phyloP scores from a whole-genome alignment of 2,888 invertebrate genomes.

The Eristalis intricaria region DNA sequence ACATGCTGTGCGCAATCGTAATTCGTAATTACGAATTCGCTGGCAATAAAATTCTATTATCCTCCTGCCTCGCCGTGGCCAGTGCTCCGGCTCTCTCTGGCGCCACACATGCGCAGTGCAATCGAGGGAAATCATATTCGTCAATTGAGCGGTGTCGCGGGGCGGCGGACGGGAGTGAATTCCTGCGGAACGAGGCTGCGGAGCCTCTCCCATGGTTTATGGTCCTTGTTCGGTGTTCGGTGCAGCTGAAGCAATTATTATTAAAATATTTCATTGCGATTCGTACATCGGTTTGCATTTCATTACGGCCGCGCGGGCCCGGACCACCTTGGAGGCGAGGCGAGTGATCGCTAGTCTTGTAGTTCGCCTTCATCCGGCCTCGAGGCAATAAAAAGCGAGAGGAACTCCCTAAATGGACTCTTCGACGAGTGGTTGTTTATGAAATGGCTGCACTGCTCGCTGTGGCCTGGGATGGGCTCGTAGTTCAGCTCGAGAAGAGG shows the following conservation, averaged over 20 bases:
- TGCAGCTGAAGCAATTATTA: conserved; percentile 67
- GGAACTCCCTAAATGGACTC: conserved; percentile 64
- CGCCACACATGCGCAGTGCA: conserved; percentile 46
- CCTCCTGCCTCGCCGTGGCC: not conserved
- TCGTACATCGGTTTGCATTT: conserved; percentile 68
- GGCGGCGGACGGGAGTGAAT: conserved; percentile 8
- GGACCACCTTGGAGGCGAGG: conserved; percentile 64
- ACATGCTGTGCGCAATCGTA: conserved; percentile 19
- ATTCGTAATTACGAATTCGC: conserved; percentile 32
- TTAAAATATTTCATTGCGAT: conserved; percentile 68
- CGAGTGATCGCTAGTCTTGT: conserved; percentile 42
- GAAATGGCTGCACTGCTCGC: conserved; percentile 25
- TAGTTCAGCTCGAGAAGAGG: not conserved
- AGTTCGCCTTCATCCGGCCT: conserved; percentile 59
- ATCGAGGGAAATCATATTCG: conserved; percentile 20
- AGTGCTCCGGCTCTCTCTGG: conserved; percentile 16
- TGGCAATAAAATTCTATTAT: conserved; percentile 46
- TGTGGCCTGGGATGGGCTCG: conserved; percentile 52
- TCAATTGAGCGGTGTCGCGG: conserved; percentile 17
- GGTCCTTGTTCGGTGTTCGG: conserved; percentile 38
- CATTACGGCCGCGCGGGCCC: conserved; percentile 26
- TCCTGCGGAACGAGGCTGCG: conserved; percentile 16
- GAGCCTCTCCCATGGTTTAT: conserved; percentile 60
- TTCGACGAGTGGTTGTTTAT: conserved; percentile 66
- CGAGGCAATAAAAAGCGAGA: conserved; percentile 54